Percentiles rank a stretch among this genome's conserved stretches.
Conservation (phyloP, 2,888 invertebrate species). For the Sturmia bella region DNA sequence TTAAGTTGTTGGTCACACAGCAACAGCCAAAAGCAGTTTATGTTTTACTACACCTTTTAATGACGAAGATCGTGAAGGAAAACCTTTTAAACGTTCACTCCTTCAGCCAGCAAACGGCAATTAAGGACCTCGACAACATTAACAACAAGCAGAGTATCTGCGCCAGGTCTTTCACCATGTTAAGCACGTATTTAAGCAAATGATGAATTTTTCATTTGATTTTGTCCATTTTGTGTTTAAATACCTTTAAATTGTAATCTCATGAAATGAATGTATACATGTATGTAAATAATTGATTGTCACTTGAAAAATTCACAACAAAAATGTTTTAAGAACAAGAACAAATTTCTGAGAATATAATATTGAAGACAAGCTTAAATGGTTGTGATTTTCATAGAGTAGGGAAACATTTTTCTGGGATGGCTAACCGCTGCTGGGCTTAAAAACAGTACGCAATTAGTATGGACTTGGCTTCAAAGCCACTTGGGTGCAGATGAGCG, state of each 20-base stretch:
- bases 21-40: slow-evolving; percentile 27
- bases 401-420: too few species aligned
- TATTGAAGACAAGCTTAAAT: too few species aligned
- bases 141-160: slow-evolving; percentile 1
- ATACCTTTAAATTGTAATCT: not conserved
- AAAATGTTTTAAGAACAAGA: too few species aligned
- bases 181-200: slow-evolving; percentile 40
- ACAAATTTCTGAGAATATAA: too few species aligned
- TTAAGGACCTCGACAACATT: not conserved
- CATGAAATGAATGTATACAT: not conserved
- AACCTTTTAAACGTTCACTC: not conserved
- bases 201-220: slow-evolving; percentile 10
- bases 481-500: too few species aligned
- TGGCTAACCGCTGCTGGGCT: too few species aligned
- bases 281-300: slow-evolving; percentile 13
- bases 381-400: too few species aligned
- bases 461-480: too few species aligned
- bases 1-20: slow-evolving; percentile 12
- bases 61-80: slow-evolving; percentile 29
- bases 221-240: not conserved
- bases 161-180: slow-evolving; percentile 10
- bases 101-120: not conserved
- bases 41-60: slow-evolving; percentile 38
- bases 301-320: too few species aligned
- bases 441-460: too few species aligned